Conservation (phyloP, 2,797 vertebrate species). For the Leptoclinus maculatus region DNA sequence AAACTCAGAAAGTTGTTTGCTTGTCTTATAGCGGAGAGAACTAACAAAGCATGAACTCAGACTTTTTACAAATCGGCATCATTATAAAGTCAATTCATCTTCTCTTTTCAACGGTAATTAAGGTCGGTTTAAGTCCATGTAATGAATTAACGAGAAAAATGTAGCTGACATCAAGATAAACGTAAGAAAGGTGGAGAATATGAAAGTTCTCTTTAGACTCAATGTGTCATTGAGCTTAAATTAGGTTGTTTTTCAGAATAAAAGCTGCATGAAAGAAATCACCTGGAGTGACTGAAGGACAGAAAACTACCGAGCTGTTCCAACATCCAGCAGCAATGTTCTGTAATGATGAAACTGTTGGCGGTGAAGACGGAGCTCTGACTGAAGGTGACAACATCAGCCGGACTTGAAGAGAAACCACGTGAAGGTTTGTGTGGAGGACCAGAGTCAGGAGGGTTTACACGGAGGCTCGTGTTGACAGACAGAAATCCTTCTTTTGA, state of each 20-base stretch:
- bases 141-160: not conserved
- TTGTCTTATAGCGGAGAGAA: not conserved
- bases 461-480: not conserved
- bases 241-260: not conserved
- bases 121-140: too few species aligned
- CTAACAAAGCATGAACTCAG: not conserved
- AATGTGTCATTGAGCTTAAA: not conserved
- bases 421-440: not conserved
- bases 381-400: slow-evolving; percentile 43
- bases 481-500: not conserved
- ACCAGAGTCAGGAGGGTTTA: slow-evolving; percentile 10
- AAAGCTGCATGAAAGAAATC: too few species aligned
- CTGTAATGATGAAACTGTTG: slow-evolving; percentile 53
- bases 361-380: slow-evolving; percentile 4
- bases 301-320: slow-evolving; percentile 25
- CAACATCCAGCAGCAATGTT: slow-evolving; percentile 52
- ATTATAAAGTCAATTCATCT: not conserved
- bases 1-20: not conserved
- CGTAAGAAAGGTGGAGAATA: not conserved
- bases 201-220: not conserved
- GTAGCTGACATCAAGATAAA: too few species aligned
- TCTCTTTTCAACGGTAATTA: not conserved
- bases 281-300: too few species aligned
- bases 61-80: not conserved
- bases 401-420: slow-evolving; percentile 13